Conservation (phyloP, 2,888 invertebrate species). For the Liodrosophila aerea region DNA sequence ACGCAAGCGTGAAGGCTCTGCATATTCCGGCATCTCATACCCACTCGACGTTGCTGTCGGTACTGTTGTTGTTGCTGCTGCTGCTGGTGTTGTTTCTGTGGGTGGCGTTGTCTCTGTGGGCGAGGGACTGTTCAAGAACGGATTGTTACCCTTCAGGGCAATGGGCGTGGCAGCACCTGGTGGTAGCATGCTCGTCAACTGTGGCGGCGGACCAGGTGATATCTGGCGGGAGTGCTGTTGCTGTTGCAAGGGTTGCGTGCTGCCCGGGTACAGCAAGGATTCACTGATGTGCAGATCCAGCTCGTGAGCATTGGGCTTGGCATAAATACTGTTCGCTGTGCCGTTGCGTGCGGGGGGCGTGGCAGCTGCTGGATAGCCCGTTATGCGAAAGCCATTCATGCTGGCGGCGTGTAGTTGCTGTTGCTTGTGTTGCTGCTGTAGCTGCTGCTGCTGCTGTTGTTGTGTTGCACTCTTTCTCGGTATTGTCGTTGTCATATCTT, state of each 20-base stretch:
- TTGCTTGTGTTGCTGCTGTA: conserved; percentile 34
- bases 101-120: conserved; percentile 67
- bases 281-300: conserved; percentile 78
- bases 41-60: conserved; percentile 28
- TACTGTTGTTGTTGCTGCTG: conserved; percentile 20
- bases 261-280: conserved; percentile 63
- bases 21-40: conserved; percentile 79
- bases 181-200: conserved; percentile 69
- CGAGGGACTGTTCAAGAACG: conserved; percentile 78
- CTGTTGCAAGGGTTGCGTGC: conserved; percentile 41
- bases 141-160: conserved; percentile 81
- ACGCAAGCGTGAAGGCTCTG: conserved; percentile 79
- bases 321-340: conserved; percentile 45
- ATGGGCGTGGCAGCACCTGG: conserved; percentile 72
- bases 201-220: conserved; percentile 76
- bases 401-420: conserved; percentile 43
- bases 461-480: conserved; percentile 42
- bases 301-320: conserved; percentile 65
- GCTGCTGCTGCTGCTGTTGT: conserved; percentile 24
- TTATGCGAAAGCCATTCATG: conserved; percentile 80
- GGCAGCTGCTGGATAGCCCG: conserved; percentile 76
- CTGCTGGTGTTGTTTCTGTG: conserved; percentile 6
- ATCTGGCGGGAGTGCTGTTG: conserved; percentile 29
- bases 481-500: conserved; percentile 62
- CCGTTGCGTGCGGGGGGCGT: conserved; percentile 43